Evolutionary conservation across 2,113 vertebrate genomes (phyloP), one percentile per base, ranked within the genome.

Genomic region (Tetraodon nigroviridis): DNA sequence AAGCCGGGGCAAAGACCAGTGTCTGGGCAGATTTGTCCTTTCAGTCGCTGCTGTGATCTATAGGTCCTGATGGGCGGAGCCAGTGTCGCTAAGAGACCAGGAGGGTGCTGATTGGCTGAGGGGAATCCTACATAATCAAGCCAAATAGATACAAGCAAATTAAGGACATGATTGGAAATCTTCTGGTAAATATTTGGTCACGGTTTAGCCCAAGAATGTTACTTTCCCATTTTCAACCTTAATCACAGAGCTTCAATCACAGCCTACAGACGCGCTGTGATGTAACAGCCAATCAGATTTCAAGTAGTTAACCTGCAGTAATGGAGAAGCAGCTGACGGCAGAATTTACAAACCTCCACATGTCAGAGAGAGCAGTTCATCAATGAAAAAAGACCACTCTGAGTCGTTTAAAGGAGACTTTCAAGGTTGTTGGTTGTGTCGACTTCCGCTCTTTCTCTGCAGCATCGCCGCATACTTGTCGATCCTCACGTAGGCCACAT

Each of bases 401-500:
- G 24, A 27, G 7, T 27, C 24, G 7, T 27, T 27, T 37, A 12
- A 37, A 46, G 6, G 14, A 46, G 7, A n/a, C 44, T 46, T 46
- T 46, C 0, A 5, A 46, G 44, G 44, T 46, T 46, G 15, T 46
- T 46, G 44, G 4, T 17, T 5, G 44, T 49, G 20, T 14, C 15
- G 1, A 20, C 14, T 27, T 21, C 0, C 19, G 16, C 15, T 16
- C 41, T 0, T 7, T 18, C 1, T 4, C 7, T 14, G 12, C 20
- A 2, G 46, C 42, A 15, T 20, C 17, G 3, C 37, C 56, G 65
- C 22, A 4, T 49, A 80, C 80, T 21, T 45, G 70, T 77, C 1
- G 47, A 45, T 49, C 51, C 75, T 82, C 85, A 86, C 76, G 82
- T 85, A 86, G 48, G 20, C 82, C 1, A n/a, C 32, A 51, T 45